phyloP scores from a whole-genome alignment of 2,797 vertebrate genomes.

The Poeciliopsis turneri region DNA sequence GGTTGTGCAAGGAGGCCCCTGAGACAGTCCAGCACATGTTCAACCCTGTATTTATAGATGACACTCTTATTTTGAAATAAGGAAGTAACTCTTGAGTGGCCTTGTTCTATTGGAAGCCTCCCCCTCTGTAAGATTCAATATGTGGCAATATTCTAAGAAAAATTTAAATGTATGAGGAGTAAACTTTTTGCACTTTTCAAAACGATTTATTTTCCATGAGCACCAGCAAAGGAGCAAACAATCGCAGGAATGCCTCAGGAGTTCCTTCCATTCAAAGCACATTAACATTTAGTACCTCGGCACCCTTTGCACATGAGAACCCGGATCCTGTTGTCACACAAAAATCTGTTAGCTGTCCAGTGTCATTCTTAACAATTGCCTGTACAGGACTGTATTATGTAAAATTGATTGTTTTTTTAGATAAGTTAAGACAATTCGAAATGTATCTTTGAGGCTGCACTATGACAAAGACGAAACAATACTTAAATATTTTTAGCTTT shows the following conservation, averaged over 20 bases:
- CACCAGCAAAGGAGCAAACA: slow-evolving; percentile 19
- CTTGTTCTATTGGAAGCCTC: not conserved
- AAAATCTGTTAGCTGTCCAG: not conserved
- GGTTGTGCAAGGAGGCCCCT: no score
- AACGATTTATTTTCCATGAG: not conserved
- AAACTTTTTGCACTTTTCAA: not conserved
- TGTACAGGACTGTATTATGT: no score
- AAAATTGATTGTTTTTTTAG: no score
- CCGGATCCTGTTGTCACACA: not conserved
- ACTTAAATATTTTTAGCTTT: no score
- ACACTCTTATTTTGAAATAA: no score
- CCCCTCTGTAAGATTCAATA: not conserved
- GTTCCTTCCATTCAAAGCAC: slow-evolving; percentile 29
- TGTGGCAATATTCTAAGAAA: not conserved
- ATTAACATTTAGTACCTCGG: slow-evolving; percentile 8
- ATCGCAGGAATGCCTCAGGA: slow-evolving; percentile 22
- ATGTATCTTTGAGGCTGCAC: no score
- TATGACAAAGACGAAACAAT: no score
- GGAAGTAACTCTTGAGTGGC: no score
- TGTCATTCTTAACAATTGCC: not conserved
- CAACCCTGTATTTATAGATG: not conserved
- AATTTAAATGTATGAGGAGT: not conserved
- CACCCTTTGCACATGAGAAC: not conserved
- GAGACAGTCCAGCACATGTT: no score
- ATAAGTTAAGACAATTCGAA: no score